Conservation (phyloP, 2,797 vertebrate species). For the Aplochiton taeniatus region DNA sequence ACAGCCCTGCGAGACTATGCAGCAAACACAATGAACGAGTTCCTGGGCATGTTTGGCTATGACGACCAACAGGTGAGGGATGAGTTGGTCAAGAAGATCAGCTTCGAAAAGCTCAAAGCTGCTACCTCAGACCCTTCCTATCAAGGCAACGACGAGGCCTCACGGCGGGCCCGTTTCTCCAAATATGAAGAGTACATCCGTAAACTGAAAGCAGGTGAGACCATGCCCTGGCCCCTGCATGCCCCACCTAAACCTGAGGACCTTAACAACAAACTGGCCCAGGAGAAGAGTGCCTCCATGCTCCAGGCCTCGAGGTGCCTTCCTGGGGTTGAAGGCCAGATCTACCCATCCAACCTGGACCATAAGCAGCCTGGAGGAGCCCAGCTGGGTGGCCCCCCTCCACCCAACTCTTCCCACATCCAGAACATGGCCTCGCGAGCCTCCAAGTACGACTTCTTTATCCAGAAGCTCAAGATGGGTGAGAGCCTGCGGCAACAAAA, state of each 20-base stretch:
- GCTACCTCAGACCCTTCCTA: constrained; percentile 86
- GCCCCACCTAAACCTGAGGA: constrained; percentile 83
- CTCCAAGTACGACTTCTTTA: constrained; percentile 98
- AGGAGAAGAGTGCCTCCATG: constrained; percentile 79
- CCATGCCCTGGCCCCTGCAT: constrained; percentile 88
- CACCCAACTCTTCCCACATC: constrained; percentile 83
- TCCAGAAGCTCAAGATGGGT: constrained; percentile 95
- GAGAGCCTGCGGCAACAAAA: constrained; percentile 93
- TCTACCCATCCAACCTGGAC: constrained; percentile 81
- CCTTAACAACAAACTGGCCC: constrained; percentile 78
- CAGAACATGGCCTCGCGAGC: constrained; percentile 88
- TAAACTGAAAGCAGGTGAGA: constrained; percentile 94
- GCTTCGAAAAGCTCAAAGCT: constrained; percentile 92
- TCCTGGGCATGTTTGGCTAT: constrained; percentile 98
- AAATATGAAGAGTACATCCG: constrained; percentile 99
- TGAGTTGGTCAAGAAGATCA: constrained; percentile 95
- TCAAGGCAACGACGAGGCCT: constrained; percentile 83
- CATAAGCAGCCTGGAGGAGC: constrained; percentile 86
- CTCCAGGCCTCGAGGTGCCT: constrained; percentile 75
- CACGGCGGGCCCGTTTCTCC: constrained; percentile 92
- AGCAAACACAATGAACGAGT: constrained; percentile 97
- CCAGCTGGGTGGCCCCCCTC: constrained; percentile 67
- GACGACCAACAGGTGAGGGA: constrained; percentile 95
- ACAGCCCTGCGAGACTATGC: constrained; percentile 94
- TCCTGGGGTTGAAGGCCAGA: constrained; percentile 73